Base-by-base conservation (phyloP, 2,888 invertebrate genomes). In the Coelogynopora nodosa region DNA sequence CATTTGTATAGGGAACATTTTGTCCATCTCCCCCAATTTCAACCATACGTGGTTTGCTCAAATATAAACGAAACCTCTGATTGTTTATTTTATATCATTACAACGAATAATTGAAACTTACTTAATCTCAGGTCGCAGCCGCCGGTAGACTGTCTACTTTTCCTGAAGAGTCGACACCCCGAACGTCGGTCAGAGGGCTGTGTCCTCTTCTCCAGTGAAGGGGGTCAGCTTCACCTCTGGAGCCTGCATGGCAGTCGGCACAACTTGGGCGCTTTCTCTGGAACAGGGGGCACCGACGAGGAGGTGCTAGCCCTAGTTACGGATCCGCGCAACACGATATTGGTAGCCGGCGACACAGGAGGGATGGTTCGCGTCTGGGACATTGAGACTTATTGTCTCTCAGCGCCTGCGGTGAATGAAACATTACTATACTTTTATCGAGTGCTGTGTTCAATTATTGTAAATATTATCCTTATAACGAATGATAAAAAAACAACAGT, bases 311-410 rank as follows among this genome's bases (percentile, higher is more conserved):
- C 94, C 27, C 94, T 96, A 93, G 92, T 94, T 49, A 94, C 95
- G 0, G 95, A 96, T 92, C 90, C 92, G 0, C 91, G 94, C 80
- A 95, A 96, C 91, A 93, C 94, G 86, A 95, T 93, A 90, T 93
- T 96, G 0, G 87, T 92, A 31, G 91, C 91, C 10, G 92, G 91
- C 1, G 92, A 92, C 87, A 94, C 94, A 0, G 92, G 93, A 87
- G 96, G 96, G 0, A 95, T 95, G 90, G 93, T 96, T 85, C 96
- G 95, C 93, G 94, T 94, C 27, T 96, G 95, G 95, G 93, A 94
- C 81, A 93, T 96, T 90, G 93, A 92, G 85, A 94, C 95, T 91
- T 96, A 94, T 89, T 74, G 27, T 26, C 5, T 2, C 2, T n/a
- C 2, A 13, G 74, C 5, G 74, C 74, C 23, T n/a, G 2, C 74